A percentile compares a stretch with the other conserved stretches of the same genome.
phyloP scores from a whole-genome alignment of 1,140 invertebrate genomes.

The Rhopalosiphum maidis region DNA sequence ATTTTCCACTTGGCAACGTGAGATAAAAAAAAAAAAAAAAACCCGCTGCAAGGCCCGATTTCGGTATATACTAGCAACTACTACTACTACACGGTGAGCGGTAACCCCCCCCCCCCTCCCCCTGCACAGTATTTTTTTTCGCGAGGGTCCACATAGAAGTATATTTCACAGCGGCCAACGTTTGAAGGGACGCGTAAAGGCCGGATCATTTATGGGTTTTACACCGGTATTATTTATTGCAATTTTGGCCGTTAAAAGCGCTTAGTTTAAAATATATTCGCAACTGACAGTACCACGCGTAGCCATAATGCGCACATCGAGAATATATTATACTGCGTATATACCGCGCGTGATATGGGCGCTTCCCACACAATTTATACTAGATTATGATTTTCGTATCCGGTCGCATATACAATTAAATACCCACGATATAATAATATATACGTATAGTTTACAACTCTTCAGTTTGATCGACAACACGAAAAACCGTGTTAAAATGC shows the following conservation, averaged over 20 bases:
- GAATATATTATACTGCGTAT: conserved; percentile 5
- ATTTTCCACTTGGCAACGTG: background rate
- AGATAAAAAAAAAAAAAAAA: background rate
- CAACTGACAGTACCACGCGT: conserved; percentile 3
- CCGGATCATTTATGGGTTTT: conserved; percentile 34
- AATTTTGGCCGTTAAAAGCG: conserved; percentile 12
- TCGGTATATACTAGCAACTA: background rate
- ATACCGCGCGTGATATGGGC: background rate
- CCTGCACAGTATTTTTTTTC: background rate
- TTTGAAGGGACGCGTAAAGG: conserved; percentile 29
- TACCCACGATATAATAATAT: background rate
- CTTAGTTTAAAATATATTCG: conserved; percentile 29
- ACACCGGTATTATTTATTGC: conserved; percentile 33
- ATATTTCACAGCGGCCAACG: background rate
- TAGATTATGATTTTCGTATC: background rate
- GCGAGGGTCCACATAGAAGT: background rate
- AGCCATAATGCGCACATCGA: background rate
- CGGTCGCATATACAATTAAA: background rate
- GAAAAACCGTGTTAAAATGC: background rate
- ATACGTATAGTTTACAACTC: background rate
- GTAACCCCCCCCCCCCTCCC: too few relatives aligned
- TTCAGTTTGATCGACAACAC: background rate
- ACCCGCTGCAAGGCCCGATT: background rate
- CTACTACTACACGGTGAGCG: background rate
- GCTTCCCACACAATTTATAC: background rate